phyloP scores from a whole-genome alignment of 2,113 vertebrate species.

The Apus apus region DNA sequence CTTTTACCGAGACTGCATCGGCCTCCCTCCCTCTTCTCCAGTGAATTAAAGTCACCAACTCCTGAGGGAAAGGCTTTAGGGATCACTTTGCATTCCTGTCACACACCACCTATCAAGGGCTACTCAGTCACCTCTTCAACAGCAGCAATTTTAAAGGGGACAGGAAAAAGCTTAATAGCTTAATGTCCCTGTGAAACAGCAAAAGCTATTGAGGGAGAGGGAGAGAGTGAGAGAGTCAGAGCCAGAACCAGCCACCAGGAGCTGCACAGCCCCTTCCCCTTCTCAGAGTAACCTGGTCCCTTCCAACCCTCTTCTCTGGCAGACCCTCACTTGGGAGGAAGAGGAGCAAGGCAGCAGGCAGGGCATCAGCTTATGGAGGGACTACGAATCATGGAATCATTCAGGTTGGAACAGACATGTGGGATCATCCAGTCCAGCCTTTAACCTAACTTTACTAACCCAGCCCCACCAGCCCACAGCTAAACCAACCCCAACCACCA shows the following conservation, averaged over 20 bases:
- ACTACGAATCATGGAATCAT: background rate
- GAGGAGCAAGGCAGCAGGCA: background rate
- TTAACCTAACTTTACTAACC: too few relatives aligned
- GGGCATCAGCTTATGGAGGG: background rate
- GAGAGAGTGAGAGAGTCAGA: too few relatives aligned
- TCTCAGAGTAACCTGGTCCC: background rate
- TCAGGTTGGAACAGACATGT: too few relatives aligned
- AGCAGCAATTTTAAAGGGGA: background rate
- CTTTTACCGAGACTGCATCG: background rate
- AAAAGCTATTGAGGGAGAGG: background rate
- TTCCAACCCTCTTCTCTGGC: background rate
- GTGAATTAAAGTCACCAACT: rapidly evolving
- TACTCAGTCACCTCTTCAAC: background rate
- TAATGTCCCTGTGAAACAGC: background rate
- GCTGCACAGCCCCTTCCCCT: background rate
- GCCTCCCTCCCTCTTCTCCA: background rate
- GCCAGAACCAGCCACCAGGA: too few relatives aligned
- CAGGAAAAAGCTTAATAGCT: background rate
- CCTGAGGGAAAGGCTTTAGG: background rate
- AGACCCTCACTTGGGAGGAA: background rate
- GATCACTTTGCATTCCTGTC: conserved; percentile 1
- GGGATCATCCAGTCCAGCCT: too few relatives aligned
- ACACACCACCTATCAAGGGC: background rate
- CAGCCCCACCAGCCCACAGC: too few relatives aligned
- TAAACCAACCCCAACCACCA: too few relatives aligned